These are phyloP conservation scores for Falcunculus frontatus DNA, from an alignment of 2,113 vertebrate genomes.

Conservation along the genomic window DNA sequence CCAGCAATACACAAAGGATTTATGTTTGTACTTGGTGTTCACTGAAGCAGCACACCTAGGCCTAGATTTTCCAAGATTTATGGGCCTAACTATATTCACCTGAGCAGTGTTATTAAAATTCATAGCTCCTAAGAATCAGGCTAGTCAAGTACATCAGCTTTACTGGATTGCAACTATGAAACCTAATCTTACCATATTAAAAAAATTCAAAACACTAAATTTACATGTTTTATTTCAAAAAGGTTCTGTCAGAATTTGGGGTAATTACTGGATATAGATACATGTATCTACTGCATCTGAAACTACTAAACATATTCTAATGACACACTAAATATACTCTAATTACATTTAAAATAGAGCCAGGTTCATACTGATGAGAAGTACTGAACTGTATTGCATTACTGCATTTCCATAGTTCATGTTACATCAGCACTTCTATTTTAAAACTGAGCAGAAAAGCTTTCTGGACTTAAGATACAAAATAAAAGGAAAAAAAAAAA, in stretches of 20 bases:
- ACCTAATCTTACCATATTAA: neutral
- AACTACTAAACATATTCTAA: neutral
- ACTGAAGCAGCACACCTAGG: neutral
- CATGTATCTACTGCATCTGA: neutral
- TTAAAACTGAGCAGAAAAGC: neutral
- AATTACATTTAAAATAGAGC: neutral
- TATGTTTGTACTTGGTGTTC: neutral
- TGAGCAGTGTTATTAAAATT: neutral
- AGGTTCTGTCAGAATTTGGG: neutral
- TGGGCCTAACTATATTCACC: neutral
- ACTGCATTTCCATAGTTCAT: neutral
- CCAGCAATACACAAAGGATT: neutral
- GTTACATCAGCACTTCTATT: neutral
- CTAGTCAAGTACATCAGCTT: neutral
- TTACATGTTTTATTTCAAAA: neutral
- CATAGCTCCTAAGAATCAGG: neutral
- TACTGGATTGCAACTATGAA: neutral
- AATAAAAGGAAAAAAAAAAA: neutral
- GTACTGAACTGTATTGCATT: neutral
- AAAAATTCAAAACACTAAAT: neutral
- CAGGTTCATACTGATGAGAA: neutral
- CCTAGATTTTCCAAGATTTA: neutral
- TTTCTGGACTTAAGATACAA: neutral
- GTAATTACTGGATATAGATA: neutral
- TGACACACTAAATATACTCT: neutral